Evolutionary conservation across 2,888 invertebrate species (phyloP), one percentile per base, ranked within the genome.

Genomic region (Arge pagana): DNA sequence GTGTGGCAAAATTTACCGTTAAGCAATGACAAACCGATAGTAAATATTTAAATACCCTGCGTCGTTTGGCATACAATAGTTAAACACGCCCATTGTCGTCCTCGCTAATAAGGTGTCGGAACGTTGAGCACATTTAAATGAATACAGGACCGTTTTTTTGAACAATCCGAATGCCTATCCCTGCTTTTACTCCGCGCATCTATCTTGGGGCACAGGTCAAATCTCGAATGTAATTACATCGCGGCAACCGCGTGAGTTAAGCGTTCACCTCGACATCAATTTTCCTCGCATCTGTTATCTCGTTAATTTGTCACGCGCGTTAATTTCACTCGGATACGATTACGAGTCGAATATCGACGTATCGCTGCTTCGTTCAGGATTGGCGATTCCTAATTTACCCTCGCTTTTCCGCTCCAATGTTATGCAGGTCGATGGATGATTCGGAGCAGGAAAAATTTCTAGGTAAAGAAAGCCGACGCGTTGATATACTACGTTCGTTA

Each of bases 401-500:
- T n/a, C n/a, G n/a, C n/a, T n/a, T 23, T 45, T 33, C 18, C 15
- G 19, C 18, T 19, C 3, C 8, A 19, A 5, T 21, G 21, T 19
- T 42, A 19, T 31, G n/a, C 13, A 6, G 33, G 10, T 16, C 15
- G 16, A 4, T 16, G 23, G 13, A 13, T 21, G 33, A 45, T 35
- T 21, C 45, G 24, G 15, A 45, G 45, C 45, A 23, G 35, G 15
- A 8, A 45, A 33, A 33, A 45, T 33, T 45, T 45, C 33, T 45
- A 35, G 21, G 15, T 23, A 45, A 33, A 45, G 33, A 45, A 45
- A 33, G 33, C 45, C 23, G 45, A n/a, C n/a, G n/a, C n/a, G n/a
- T n/a, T n/a, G n/a, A 26, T 26, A 23, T 43, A 53, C 37, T 11
- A 37, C 37, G 39, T 33, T n/a, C 30, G 42, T 67, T 60, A 60